These are phyloP conservation scores for Enteromius thamalakanensis DNA, from an alignment of 2,797 vertebrate genomes.

Conservation along the genomic window DNA sequence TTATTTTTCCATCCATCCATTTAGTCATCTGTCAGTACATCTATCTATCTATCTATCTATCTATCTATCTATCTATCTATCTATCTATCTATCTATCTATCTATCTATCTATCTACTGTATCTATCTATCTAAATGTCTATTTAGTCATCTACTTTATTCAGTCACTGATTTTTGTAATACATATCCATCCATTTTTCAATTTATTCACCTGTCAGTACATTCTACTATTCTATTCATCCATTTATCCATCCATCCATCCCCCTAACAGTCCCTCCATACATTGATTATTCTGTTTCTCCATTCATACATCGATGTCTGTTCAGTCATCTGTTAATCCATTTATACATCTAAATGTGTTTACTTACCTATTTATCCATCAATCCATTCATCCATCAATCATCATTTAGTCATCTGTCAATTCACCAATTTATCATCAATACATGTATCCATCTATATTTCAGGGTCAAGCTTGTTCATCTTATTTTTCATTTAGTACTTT, in stretches of 20 bases:
- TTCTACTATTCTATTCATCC: background rate
- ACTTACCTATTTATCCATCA: background rate
- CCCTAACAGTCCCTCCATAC: too few relatives aligned
- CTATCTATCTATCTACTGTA: too few relatives aligned
- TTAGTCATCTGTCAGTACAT: background rate
- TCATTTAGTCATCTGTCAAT: background rate
- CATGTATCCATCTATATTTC: background rate
- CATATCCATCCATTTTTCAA: background rate
- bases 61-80: too few relatives aligned
- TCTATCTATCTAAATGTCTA: background rate
- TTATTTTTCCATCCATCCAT: background rate
- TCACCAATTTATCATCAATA: background rate
- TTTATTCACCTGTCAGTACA: background rate
- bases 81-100: too few relatives aligned
- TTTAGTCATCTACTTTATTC: background rate
- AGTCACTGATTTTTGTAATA: background rate
- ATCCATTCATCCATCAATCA: background rate
- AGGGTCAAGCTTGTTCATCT: background rate
- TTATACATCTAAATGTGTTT: background rate
- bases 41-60: background rate
- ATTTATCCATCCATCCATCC: background rate
- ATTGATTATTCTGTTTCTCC: background rate
- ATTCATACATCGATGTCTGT: background rate
- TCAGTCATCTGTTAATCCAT: background rate
- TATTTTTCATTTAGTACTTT: background rate